A percentile compares a stretch with the other conserved stretches of the same genome.
Evolutionary conservation across 2,113 vertebrate genomes (phyloP).

Genomic region (Chunga burmeisteri): DNA sequence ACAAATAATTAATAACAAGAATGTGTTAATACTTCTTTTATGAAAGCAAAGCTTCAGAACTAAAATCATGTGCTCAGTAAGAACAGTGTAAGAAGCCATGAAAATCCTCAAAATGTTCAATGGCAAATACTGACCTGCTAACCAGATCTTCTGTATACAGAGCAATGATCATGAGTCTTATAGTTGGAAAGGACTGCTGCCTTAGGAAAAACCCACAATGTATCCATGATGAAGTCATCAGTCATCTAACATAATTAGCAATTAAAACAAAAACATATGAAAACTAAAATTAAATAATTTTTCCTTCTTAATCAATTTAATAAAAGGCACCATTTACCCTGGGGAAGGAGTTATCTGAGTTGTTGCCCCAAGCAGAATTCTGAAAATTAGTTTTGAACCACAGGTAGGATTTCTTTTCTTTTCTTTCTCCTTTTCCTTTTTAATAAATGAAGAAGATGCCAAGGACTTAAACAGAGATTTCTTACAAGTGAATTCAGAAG

Average conservation of each 20-base stretch:
- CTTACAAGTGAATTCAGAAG: neutral
- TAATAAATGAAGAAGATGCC: neutral
- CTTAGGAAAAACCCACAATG: neutral
- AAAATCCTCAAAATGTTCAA: neutral
- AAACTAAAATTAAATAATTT: slow-evolving; percentile 1
- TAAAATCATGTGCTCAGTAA: neutral
- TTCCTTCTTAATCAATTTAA: slow-evolving; percentile 23
- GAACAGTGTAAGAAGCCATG: neutral
- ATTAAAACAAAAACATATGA: neutral
- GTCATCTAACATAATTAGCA: slow-evolving; percentile 30
- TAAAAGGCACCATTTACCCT: neutral
- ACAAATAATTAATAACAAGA: neutral
- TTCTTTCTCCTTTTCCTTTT: neutral
- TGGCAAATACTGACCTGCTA: neutral
- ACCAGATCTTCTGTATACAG: neutral
- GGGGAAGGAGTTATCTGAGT: neutral
- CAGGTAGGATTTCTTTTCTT: neutral
- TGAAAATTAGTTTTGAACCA: neutral
- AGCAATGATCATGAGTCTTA: neutral
- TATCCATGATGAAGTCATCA: neutral
- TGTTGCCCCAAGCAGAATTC: neutral
- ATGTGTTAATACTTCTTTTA: neutral
- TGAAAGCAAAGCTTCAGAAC: neutral
- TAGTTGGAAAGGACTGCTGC: neutral
- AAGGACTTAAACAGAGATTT: neutral